Evolutionary conservation across 2,888 invertebrate species (phyloP), one percentile per base, ranked within the genome.

Genomic region (Drosophila acutilabella): DNA sequence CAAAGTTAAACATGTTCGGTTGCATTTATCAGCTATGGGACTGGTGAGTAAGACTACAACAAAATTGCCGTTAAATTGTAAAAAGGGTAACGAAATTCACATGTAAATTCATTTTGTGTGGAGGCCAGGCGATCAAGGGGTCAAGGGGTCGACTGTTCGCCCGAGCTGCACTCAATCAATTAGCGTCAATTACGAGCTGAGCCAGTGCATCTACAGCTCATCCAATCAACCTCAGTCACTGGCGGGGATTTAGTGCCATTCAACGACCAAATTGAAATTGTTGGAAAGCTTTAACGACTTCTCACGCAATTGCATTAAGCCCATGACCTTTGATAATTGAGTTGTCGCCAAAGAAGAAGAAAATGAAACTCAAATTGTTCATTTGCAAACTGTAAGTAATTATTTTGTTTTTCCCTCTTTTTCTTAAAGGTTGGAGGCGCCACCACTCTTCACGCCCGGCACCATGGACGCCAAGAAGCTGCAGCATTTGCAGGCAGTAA

Each of bases 381-480:
- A 48, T 51, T 50, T 54, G 10, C 30, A 66, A 65, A 40, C 48
- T 18, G 0, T 42, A 36, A 20, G n/a, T 38, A 4, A 18, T 20
- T 36, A 26, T 26, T 8, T 30, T 30, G 30, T 30, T 8, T 26
- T 26, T 7, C 26, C 30, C 1, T 18, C 4, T 38, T 44, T 41
- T 8, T 5, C 23, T 82, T 84, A 20, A 93, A 96, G 96, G 95
- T 94, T 96, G 93, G 95, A 95, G 91, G 95, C 95, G 90, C 95
- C 95, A 81, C 94, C 94, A 90, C 93, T 95, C 78, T 95, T 94
- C 90, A 93, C 93, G 91, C 93, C 93, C 85, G 94, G 93, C 89
- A 93, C 93, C 91, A 95, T 95, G 95, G 95, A 95, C 92, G 94
- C 94, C 91, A 95, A 95, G 92, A 94, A 94, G 92, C 94, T 94